Evolutionary conservation across 2,113 vertebrate genomes (phyloP), one percentile per base, ranked within the genome.

Genomic region (Macrotus californicus): DNA sequence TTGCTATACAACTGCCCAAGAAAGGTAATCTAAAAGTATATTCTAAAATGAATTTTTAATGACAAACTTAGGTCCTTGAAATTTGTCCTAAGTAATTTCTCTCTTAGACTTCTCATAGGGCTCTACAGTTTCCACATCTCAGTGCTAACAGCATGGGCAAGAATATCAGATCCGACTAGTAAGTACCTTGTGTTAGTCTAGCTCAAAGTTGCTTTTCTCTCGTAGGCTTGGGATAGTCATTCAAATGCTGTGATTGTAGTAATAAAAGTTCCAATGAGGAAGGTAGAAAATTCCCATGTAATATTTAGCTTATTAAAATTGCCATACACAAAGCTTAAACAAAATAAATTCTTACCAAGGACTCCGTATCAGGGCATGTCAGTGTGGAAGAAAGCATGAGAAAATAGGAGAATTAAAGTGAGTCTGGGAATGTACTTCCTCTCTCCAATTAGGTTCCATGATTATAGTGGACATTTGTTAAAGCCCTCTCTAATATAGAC

Each of bases 191-290:
- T 80, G 29, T 92, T 50, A 59, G 4, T 95, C 13, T 90, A 70
- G 41, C 75, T 79, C 90, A 85, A 89, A 96, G 82, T 85, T 87
- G 48, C 88, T 80, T 96, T 94, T 76, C 76, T 87, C 46, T 76
- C 91, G 91, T 76, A 95, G 70, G 66, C 24, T 75, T 91, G 95
- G 59, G 50, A 96, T 34, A 88, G 72, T n/a, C 46, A 90, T 94
- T 93, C 61, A n/a, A 72, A 89, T 83, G 73, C 91, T 96, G 93
- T 96, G 72, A 96, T 79, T 95, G 67, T 83, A 72, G 89, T 70
- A 81, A 90, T 82, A 73, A 80, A 93, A 95, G 39, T 96, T 89
- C 36, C 67, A 93, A 8, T 70, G 73, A 43, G 50, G 22, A 95
- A 66, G 66, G 39, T 26, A 69, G 66, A 59, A 52, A 91, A 94